These are phyloP conservation scores for Cremastobaeus sp. DNA, from an alignment of 2,888 invertebrate species.

Conservation along the genomic window DNA sequence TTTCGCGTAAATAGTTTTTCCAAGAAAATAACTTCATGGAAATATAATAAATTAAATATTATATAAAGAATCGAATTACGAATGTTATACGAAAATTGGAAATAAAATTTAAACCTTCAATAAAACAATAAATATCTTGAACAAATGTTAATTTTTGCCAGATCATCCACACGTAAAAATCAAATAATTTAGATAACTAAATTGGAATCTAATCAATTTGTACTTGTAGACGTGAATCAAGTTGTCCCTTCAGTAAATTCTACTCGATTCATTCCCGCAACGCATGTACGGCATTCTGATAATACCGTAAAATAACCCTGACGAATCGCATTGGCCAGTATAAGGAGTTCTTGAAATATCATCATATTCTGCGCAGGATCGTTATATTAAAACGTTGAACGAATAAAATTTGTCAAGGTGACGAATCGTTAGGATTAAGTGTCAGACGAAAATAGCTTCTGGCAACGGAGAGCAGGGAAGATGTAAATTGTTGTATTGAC, in stretches of 20 bases:
- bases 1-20: too few species aligned
- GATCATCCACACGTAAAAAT: too few species aligned
- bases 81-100: too few species aligned
- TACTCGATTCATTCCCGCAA: slow-evolving; percentile 4
- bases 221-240: slow-evolving; percentile 1
- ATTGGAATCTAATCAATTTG: slow-evolving; percentile 19
- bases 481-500: slow-evolving; percentile 8
- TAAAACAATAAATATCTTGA: too few species aligned
- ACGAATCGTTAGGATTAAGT: neutral
- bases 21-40: too few species aligned
- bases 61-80: too few species aligned
- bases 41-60: too few species aligned
- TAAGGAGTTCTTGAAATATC: slow-evolving; percentile 27
- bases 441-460: slow-evolving; percentile 6
- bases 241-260: slow-evolving; percentile 12
- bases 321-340: slow-evolving; percentile 8
- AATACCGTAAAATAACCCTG: slow-evolving; percentile 25
- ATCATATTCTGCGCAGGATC: slow-evolving; percentile 11
- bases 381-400: too few species aligned
- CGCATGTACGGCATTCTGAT: slow-evolving; percentile 19
- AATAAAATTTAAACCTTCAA: too few species aligned
- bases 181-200: too few species aligned
- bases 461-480: neutral
- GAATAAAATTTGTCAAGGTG: slow-evolving; percentile 1
- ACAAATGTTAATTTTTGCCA: too few species aligned